Evolutionary conservation across 2,888 invertebrate species (phyloP).

Genomic region (Beris chalybata): DNA sequence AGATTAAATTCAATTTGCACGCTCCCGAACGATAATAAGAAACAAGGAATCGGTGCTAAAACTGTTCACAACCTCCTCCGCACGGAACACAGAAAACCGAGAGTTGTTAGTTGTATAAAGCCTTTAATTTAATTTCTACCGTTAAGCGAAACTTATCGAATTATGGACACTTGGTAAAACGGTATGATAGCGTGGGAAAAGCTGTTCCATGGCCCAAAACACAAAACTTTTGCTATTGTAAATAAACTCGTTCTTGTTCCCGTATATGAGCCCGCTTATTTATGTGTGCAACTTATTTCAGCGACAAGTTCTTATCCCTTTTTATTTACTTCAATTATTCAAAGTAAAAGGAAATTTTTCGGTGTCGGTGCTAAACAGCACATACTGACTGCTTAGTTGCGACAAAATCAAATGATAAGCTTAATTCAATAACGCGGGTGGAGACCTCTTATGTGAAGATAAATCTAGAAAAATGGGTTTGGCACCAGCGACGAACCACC

Average conservation of each 20-base stretch:
- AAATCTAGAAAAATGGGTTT: slow-evolving; percentile 31
- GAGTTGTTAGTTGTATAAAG: slow-evolving; percentile 32
- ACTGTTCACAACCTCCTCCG: slow-evolving; percentile 16
- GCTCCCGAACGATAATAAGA: slow-evolving; percentile 28
- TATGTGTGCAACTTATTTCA: slow-evolving; percentile 33
- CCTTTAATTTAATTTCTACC: slow-evolving; percentile 33
- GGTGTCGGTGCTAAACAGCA: slow-evolving; percentile 29
- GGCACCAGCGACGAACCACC: background rate
- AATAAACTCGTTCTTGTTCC: slow-evolving; percentile 9
- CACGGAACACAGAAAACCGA: slow-evolving; percentile 17
- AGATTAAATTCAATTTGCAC: slow-evolving; percentile 28
- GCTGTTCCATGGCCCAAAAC: slow-evolving; percentile 10
- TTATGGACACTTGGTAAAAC: slow-evolving; percentile 32
- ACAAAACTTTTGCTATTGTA: slow-evolving; percentile 28
- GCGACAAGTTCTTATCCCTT: slow-evolving; percentile 34
- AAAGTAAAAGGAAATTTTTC: slow-evolving; percentile 35
- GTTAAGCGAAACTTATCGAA: slow-evolving; percentile 33
- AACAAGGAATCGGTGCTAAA: slow-evolving; percentile 21
- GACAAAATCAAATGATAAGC: slow-evolving; percentile 43
- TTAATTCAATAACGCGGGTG: slow-evolving; percentile 43
- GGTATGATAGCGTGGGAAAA: slow-evolving; percentile 33
- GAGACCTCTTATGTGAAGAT: slow-evolving; percentile 39
- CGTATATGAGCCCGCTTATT: slow-evolving; percentile 26
- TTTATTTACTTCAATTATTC: slow-evolving; percentile 40
- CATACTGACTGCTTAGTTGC: slow-evolving; percentile 41